These are phyloP conservation scores for Sebastes miniatus DNA, from an alignment of 2,797 vertebrate species.

Conservation along the genomic window DNA sequence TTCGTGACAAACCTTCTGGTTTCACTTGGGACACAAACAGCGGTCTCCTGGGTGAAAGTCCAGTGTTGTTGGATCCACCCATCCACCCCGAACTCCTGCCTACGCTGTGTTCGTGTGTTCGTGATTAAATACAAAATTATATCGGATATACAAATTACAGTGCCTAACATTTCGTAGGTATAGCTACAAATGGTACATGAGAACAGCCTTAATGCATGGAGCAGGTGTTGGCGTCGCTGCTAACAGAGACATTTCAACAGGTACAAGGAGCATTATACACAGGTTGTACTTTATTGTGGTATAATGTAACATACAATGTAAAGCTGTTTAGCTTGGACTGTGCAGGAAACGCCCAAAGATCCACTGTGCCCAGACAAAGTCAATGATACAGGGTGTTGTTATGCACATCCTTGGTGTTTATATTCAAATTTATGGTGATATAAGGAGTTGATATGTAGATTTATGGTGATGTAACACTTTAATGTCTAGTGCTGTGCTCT, in stretches of 20 bases:
- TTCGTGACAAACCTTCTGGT: too few species aligned
- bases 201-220: not conserved
- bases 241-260: not conserved
- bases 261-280: not conserved
- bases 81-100: too few species aligned
- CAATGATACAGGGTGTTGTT: not conserved
- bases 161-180: too few species aligned
- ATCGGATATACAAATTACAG: too few species aligned
- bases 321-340: not conserved
- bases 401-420: not conserved
- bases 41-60: too few species aligned
- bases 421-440: constrained; percentile 6
- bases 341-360: not conserved
- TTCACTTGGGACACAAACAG: too few species aligned
- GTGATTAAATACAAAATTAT: too few species aligned
- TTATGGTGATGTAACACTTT: not conserved
- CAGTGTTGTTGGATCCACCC: too few species aligned
- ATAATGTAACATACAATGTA: not conserved
- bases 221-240: too few species aligned
- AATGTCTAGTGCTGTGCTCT: not conserved
- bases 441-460: not conserved
- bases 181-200: accelerated
- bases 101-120: too few species aligned
- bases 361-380: not conserved
- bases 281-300: not conserved